A percentile compares a stretch with the other conserved stretches of the same genome.
phyloP scores from a whole-genome alignment of 1,140 invertebrate genomes.

The Zaprionus africanus region DNA sequence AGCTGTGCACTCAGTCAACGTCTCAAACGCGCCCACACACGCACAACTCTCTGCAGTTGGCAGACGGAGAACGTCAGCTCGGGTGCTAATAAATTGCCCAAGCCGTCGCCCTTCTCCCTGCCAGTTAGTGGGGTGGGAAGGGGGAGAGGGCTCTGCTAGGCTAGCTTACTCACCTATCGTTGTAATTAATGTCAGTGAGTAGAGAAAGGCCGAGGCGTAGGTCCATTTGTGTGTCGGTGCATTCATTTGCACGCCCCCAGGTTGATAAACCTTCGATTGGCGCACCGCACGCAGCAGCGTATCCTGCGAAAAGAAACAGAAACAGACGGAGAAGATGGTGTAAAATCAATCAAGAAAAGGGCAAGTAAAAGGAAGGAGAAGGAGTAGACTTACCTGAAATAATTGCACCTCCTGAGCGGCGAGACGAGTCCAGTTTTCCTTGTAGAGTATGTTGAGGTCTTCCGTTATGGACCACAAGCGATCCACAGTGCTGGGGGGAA shows the following conservation, averaged over 20 bases:
- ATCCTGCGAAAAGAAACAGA: constrained; percentile 67
- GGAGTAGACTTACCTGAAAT: constrained; percentile 89
- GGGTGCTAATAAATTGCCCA: constrained; percentile 72
- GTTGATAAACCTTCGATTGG: constrained; percentile 79
- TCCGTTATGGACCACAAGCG: constrained; percentile 97
- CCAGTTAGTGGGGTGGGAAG: background rate
- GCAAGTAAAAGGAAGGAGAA: background rate
- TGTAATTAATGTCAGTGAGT: constrained; percentile 97
- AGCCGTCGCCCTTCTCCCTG: background rate
- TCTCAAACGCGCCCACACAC: constrained; percentile 49
- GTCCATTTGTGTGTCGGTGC: constrained; percentile 90
- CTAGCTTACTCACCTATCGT: constrained; percentile 93
- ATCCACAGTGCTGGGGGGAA: constrained; percentile 88
- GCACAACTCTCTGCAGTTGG: constrained; percentile 54
- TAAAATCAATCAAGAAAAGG: background rate
- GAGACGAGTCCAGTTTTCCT: constrained; percentile 96
- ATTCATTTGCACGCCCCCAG: constrained; percentile 84
- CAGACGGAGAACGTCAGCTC: constrained; percentile 68
- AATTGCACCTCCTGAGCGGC: constrained; percentile 93
- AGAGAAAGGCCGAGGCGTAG: constrained; percentile 96
- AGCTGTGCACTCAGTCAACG: constrained; percentile 66
- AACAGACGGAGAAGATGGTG: background rate
- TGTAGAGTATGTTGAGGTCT: constrained; percentile 96
- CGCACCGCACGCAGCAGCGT: constrained; percentile 84
- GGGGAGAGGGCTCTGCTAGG: background rate